Base-by-base conservation (phyloP, 2,888 invertebrate species). In the Mallateleia sp. region DNA sequence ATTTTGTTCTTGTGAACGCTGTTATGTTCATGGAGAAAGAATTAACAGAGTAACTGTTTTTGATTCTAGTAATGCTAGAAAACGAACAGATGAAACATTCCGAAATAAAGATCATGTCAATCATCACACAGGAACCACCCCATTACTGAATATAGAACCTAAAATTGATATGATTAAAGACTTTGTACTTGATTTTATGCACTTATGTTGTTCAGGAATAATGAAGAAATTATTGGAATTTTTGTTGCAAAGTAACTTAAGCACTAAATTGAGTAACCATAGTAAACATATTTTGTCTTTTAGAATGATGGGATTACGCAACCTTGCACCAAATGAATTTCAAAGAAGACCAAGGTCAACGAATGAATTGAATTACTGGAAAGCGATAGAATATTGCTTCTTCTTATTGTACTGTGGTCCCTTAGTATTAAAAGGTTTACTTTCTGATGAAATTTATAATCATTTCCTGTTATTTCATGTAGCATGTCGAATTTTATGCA, bases 1-100 rank as follows among this genome's bases (percentile, higher is more conserved):
- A 4, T 88, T 66, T 47, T 69, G 56, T 67, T 79, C 86, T 38
- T 90, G 89, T 56, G 84, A 89, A 64, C 56, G 89, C 5, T 89
- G 88, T 54, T 66, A 42, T 24, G 54, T 88, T 38, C 34, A 75
- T 54, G 89, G 89, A 20, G 42, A 42, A 9, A 58, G 58, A 38
- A 5, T 62, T 22, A 71, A 81, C n/a, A 66, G 42, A 1, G 54
- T 60, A 25, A 83, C 67, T 28, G 52, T 80, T 11, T 83, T 80
- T 75, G 45, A 74, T 54, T 52, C 32, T n/a, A 34, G 7, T 71
- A 6, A 24, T n/a, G 18, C 25, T 45, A 72, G 6, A 50, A 11
- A 47, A 22, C 25, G 71, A 38, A 22, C 56, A 56, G 56, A 71
- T 9, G 25, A 38, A 15, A 22, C n/a, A 8, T 69, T 69, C n/a